Percentiles rank a stretch among this genome's conserved stretches.
Conservation (phyloP, 2,888 invertebrate species). For the Eugnorisma glareosa region DNA sequence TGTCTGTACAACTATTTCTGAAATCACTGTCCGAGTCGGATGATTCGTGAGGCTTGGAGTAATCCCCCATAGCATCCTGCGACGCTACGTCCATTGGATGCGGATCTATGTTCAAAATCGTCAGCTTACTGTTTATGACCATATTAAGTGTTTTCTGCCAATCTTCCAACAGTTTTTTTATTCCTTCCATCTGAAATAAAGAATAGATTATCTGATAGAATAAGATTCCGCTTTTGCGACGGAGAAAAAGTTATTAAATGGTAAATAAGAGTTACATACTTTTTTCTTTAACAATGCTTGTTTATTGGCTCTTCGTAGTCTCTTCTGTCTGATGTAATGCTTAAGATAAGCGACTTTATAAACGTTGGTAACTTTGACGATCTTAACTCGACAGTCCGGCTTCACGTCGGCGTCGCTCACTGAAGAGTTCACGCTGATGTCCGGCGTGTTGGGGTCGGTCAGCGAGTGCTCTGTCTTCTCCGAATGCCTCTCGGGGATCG, state of each 20-base stretch:
- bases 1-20: constrained; percentile 72
- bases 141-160: constrained; percentile 85
- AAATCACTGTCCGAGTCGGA: constrained; percentile 81
- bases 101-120: constrained; percentile 75
- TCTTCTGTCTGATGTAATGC: constrained; percentile 85
- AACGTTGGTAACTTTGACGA: constrained; percentile 86
- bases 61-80: constrained; percentile 85
- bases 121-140: constrained; percentile 81
- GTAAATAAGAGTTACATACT: constrained; percentile 67
- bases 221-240: not conserved
- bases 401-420: constrained; percentile 76
- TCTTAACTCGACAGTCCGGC: constrained; percentile 82
- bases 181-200: constrained; percentile 80
- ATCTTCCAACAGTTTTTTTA: constrained; percentile 82
- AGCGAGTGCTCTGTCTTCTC: constrained; percentile 72
- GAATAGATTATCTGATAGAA: not conserved
- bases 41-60: constrained; percentile 78
- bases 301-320: constrained; percentile 79
- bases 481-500: constrained; percentile 66
- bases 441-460: constrained; percentile 67
- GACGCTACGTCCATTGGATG: constrained; percentile 78
- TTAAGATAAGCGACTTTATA: constrained; percentile 86
- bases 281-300: constrained; percentile 83
- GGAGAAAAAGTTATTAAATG: not conserved
- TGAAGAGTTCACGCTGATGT: constrained; percentile 79